Conservation (phyloP, 1,140 invertebrate genomes). For the Hestina assimilis region DNA sequence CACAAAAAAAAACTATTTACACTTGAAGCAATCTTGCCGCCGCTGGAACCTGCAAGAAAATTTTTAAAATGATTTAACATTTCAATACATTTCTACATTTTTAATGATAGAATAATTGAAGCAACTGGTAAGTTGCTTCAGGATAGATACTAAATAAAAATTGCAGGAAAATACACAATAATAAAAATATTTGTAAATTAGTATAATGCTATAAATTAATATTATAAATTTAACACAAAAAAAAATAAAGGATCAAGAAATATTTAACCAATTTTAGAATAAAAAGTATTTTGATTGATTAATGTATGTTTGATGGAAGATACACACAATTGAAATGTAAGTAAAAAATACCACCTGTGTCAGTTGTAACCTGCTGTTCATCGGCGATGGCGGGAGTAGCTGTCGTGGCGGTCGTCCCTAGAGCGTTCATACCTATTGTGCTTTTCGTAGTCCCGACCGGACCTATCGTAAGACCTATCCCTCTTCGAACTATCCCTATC, state of each 20-base stretch:
- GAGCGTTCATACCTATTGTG: slow-evolving; percentile 38
- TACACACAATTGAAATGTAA: slow-evolving; percentile 28
- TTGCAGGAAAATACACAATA: neutral
- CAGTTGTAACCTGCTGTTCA: slow-evolving; percentile 60
- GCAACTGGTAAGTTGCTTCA: too few relatives aligned
- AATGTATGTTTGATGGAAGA: neutral
- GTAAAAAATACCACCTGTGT: slow-evolving; percentile 67
- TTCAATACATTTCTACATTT: too few relatives aligned
- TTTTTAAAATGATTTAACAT: slow-evolving; percentile 32
- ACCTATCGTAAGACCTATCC: slow-evolving; percentile 52
- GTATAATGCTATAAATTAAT: too few relatives aligned
- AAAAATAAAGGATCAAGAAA: too few relatives aligned
- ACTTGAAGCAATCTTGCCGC: slow-evolving; percentile 42
- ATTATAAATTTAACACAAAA: too few relatives aligned
- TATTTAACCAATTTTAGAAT: too few relatives aligned
- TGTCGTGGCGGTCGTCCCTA: slow-evolving; percentile 58
- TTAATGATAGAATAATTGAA: too few relatives aligned
- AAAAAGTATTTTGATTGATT: too few relatives aligned
- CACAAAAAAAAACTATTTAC: slow-evolving; percentile 52
- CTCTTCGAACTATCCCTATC: slow-evolving; percentile 46
- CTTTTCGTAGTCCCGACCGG: slow-evolving; percentile 34
- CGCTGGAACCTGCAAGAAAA: slow-evolving; percentile 56
- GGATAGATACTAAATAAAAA: too few relatives aligned
- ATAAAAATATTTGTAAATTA: too few relatives aligned
- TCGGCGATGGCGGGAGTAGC: slow-evolving; percentile 54